phyloP scores from a whole-genome alignment of 2,797 vertebrate species.

The Artibeus jamaicensis region DNA sequence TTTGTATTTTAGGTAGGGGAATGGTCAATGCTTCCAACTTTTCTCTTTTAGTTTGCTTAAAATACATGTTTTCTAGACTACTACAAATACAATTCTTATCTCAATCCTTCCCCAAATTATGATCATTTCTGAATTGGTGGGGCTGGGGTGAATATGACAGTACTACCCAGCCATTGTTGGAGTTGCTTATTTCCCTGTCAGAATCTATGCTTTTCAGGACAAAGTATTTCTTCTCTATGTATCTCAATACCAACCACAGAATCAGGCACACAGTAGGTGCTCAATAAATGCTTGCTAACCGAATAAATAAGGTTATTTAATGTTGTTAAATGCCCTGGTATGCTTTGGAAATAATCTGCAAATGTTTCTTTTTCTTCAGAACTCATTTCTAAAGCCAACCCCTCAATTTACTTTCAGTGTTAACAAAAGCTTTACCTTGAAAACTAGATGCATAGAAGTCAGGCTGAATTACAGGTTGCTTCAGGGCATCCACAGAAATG shows the following conservation, averaged over 20 bases:
- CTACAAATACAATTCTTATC: not conserved
- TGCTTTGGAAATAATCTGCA: conserved; percentile 28
- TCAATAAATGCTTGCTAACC: not conserved
- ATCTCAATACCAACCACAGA: not conserved
- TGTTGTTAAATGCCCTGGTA: not conserved
- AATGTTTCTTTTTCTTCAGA: conserved; percentile 38
- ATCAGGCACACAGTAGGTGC: not conserved
- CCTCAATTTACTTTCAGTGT: conserved; percentile 46
- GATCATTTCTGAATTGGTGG: not conserved
- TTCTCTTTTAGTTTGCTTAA: conserved; percentile 20
- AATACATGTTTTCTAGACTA: conserved; percentile 4
- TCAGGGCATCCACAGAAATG: not conserved
- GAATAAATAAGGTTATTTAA: not conserved
- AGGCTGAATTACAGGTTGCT: not conserved
- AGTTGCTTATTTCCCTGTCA: not conserved
- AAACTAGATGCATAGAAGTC: conserved; percentile 27
- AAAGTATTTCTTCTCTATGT: not conserved
- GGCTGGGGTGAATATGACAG: not conserved
- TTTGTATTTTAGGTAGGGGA: conserved; percentile 20
- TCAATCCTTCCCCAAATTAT: not conserved
- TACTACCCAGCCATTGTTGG: not conserved
- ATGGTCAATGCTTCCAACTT: not conserved
- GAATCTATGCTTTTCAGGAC: not conserved
- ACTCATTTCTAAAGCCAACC: conserved; percentile 37
- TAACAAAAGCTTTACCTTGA: conserved; percentile 50